phyloP scores from a whole-genome alignment of 2,797 vertebrate species.

The Sorex maritimensis region DNA sequence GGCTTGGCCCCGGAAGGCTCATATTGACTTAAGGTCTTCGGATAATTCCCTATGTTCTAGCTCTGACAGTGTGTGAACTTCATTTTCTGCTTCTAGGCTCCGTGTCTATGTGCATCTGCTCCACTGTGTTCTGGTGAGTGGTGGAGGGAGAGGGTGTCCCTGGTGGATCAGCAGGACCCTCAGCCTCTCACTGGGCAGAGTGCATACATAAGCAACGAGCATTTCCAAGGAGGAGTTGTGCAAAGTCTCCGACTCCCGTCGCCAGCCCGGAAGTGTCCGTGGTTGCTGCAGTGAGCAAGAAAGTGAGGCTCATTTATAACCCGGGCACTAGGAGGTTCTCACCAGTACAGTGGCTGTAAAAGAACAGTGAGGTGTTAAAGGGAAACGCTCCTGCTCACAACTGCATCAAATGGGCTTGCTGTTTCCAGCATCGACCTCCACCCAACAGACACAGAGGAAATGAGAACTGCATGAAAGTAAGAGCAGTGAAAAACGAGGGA shows the following conservation, averaged over 20 bases:
- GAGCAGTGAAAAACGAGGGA: not conserved
- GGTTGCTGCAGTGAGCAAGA: not conserved
- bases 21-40: not conserved
- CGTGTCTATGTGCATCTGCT: not conserved
- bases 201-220: not conserved
- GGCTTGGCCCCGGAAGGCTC: not conserved
- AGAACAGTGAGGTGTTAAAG: not conserved
- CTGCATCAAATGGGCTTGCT: not conserved
- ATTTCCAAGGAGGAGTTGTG: not conserved
- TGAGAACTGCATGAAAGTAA: not conserved
- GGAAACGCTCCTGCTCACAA: not conserved
- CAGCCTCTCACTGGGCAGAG: not conserved
- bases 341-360: rapidly evolving
- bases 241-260: not conserved
- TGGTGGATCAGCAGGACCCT: not conserved
- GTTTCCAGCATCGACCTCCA: not conserved
- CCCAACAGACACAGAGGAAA: conserved; percentile 6
- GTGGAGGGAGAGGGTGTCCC: not conserved
- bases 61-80: not conserved
- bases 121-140: not conserved
- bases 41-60: conserved; percentile 1
- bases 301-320: not conserved
- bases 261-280: not conserved
- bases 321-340: not conserved
- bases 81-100: not conserved